Evolutionary conservation across 2,113 vertebrate genomes (phyloP).

Genomic region (Lanius collurio): DNA sequence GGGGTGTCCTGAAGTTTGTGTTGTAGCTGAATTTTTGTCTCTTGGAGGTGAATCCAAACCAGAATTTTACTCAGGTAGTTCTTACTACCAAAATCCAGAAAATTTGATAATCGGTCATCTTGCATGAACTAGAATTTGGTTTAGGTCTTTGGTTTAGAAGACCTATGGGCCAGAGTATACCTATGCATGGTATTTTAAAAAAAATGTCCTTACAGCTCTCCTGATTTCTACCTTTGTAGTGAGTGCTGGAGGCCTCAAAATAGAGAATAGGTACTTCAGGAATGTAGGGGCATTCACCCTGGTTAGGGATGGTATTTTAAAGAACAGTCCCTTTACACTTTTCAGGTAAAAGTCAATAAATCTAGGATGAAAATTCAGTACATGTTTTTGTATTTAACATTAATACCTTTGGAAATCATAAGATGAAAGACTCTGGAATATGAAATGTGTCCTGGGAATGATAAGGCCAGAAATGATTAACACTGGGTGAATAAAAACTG

Average conservation of each 20-base stretch:
- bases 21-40: background rate
- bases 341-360: background rate
- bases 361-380: background rate
- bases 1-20: background rate
- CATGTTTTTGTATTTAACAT: background rate
- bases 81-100: background rate
- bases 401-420: background rate
- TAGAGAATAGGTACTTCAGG: background rate
- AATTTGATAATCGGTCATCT: background rate
- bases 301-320: background rate
- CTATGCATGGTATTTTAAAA: background rate
- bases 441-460: background rate
- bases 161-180: background rate
- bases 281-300: background rate
- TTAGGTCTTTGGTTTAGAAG: background rate
- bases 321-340: background rate
- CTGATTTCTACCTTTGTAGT: conserved; percentile 11
- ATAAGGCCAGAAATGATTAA: background rate
- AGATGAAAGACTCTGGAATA: background rate
- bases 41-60: background rate
- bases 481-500: background rate
- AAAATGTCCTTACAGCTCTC: background rate
- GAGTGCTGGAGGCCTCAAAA: background rate
- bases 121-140: background rate
- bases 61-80: background rate